phyloP scores from a whole-genome alignment of 2,113 vertebrate genomes.

The Procavia capensis region DNA sequence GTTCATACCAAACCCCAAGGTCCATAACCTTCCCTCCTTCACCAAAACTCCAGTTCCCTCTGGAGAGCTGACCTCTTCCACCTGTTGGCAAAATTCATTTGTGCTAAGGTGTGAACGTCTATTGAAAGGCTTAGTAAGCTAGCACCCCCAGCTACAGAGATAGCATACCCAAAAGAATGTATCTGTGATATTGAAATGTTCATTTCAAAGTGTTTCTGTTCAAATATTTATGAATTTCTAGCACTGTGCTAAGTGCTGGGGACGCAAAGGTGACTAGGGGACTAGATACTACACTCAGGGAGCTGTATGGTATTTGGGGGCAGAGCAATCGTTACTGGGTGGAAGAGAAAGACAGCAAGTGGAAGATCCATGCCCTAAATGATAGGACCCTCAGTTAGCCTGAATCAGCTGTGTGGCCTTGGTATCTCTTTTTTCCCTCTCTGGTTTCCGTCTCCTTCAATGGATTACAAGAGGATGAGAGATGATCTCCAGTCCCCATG shows the following conservation, averaged over 20 bases:
- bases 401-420: not conserved
- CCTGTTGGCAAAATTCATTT: not conserved
- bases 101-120: not conserved
- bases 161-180: not conserved
- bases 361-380: not conserved
- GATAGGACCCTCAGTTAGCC: not conserved
- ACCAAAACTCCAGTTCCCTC: not conserved
- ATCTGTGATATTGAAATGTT: not conserved
- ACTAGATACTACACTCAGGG: not conserved
- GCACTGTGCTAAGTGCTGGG: not conserved
- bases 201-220: not conserved
- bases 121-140: not conserved
- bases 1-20: not conserved
- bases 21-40: not conserved
- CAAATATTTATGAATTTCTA: not conserved
- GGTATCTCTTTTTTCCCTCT: not conserved
- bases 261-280: not conserved
- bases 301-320: not conserved
- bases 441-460: not conserved
- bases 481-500: not conserved
- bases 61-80: not conserved
- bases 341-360: not conserved
- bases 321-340: not conserved
- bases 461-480: not conserved
- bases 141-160: not conserved